phyloP scores from a whole-genome alignment of 2,888 invertebrate species.

The Lithophane leautieri region DNA sequence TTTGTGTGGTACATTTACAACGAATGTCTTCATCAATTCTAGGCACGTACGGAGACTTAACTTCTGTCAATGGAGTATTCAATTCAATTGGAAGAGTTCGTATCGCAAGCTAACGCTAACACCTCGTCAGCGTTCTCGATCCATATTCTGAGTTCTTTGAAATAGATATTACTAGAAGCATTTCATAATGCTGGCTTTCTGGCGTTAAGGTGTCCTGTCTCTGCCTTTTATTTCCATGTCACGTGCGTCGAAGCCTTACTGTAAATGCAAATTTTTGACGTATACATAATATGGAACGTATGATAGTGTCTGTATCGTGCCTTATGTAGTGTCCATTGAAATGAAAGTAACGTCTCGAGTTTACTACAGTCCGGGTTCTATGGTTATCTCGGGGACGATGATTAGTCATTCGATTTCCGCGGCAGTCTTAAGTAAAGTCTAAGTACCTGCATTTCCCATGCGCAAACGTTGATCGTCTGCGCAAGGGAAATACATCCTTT shows the following conservation, averaged over 20 bases:
- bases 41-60: slow-evolving; percentile 68
- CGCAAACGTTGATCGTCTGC: not conserved
- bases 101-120: slow-evolving; percentile 10
- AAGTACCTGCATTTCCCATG: not conserved
- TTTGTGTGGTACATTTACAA: slow-evolving; percentile 21
- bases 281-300: not conserved
- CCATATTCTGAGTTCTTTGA: not conserved
- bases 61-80: slow-evolving; percentile 70
- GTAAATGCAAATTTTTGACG: not conserved
- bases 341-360: not conserved
- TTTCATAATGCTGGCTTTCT: not conserved
- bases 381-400: not conserved
- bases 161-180: slow-evolving; percentile 4
- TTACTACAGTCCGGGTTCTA: slow-evolving; percentile 15
- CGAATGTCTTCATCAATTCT: slow-evolving; percentile 58
- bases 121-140: not conserved
- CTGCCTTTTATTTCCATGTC: not conserved
- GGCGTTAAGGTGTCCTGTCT: not conserved
- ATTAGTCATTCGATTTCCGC: not conserved
- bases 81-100: slow-evolving; percentile 54
- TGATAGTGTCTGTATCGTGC: not conserved
- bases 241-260: not conserved
- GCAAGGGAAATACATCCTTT: too few species aligned
- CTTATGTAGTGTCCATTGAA: slow-evolving; percentile 9
- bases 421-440: not conserved